These are phyloP conservation scores for Gobionotothen gibberifrons DNA, from an alignment of 2,797 vertebrate genomes.

Conservation along the genomic window DNA sequence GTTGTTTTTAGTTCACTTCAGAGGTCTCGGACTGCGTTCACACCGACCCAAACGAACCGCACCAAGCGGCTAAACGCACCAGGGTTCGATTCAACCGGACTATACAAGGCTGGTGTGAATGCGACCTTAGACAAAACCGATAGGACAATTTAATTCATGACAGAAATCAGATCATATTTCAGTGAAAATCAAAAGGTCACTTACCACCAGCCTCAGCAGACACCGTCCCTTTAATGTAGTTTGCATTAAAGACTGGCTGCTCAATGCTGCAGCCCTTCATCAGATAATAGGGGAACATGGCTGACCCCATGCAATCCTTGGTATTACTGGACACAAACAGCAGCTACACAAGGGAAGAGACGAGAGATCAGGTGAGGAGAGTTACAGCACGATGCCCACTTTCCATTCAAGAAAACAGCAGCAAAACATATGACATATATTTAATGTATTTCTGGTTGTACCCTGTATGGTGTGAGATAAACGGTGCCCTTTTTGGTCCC, in stretches of 20 bases:
- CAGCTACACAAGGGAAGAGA: constrained; percentile 80
- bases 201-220: constrained; percentile 89
- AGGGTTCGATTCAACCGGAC: too few species aligned
- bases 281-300: constrained; percentile 95
- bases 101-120: too few species aligned
- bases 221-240: constrained; percentile 94
- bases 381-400: neutral
- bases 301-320: constrained; percentile 90
- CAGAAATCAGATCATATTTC: too few species aligned
- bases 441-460: constrained; percentile 59
- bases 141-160: too few species aligned
- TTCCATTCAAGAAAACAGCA: neutral
- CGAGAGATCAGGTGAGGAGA: neutral
- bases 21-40: too few species aligned
- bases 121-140: too few species aligned
- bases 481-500: constrained; percentile 92
- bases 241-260: constrained; percentile 93
- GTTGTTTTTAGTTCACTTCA: too few species aligned
- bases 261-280: constrained; percentile 93
- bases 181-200: constrained; percentile 37
- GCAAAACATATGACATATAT: too few species aligned
- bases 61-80: too few species aligned
- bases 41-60: too few species aligned
- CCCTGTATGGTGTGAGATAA: constrained; percentile 94
- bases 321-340: constrained; percentile 88